Conservation (phyloP, 1,140 invertebrate species). For the Drosophila albomicans region DNA sequence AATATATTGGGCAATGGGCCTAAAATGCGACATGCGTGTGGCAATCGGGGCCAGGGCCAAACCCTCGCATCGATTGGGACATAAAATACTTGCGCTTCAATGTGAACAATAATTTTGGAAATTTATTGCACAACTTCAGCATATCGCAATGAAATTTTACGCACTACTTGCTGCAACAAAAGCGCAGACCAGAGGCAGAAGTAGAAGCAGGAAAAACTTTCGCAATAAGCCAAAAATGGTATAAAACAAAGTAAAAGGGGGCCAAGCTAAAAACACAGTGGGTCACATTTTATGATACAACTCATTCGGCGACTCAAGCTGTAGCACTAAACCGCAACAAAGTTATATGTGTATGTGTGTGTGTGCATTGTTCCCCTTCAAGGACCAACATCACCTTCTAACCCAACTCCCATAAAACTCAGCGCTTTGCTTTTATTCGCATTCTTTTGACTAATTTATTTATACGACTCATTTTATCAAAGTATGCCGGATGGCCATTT, state of each 20-base stretch:
- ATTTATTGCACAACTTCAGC: conserved; percentile 78
- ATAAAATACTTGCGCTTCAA: conserved; percentile 63
- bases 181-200: background rate
- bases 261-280: conserved; percentile 49
- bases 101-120: conserved; percentile 77
- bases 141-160: conserved; percentile 81
- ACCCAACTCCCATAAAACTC: conserved; percentile 37
- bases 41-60: conserved; percentile 60
- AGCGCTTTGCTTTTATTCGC: conserved; percentile 48
- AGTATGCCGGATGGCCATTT: conserved; percentile 32
- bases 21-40: conserved; percentile 48
- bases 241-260: conserved; percentile 73
- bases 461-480: conserved; percentile 44
- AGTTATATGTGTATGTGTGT: conserved; percentile 35
- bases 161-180: conserved; percentile 75
- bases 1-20: conserved; percentile 60
- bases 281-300: conserved; percentile 77
- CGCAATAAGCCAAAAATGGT: conserved; percentile 46
- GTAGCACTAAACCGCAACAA: conserved; percentile 71
- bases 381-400: conserved; percentile 27
- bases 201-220: conserved; percentile 39
- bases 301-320: conserved; percentile 40
- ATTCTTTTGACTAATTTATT: conserved; percentile 73
- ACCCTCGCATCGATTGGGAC: conserved; percentile 33
- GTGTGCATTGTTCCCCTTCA: background rate